Percentiles rank a stretch among this genome's conserved stretches.
phyloP scores from a whole-genome alignment of 1,140 invertebrate species.

The Aphis craccivora region DNA sequence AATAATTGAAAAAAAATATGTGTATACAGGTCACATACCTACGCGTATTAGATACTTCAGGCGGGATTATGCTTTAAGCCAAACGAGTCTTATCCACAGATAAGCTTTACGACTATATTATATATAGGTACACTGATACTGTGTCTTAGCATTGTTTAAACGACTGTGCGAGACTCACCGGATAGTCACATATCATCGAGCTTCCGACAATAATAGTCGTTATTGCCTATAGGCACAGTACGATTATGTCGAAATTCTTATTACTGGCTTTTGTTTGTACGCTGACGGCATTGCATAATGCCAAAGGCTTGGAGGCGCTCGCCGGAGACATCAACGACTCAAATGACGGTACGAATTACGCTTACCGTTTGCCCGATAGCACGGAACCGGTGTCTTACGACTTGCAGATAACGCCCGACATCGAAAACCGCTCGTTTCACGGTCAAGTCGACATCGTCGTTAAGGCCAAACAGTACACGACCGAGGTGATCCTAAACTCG shows the following conservation, averaged over 20 bases:
- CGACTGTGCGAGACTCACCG: not conserved
- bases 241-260: not conserved
- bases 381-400: constrained; percentile 49
- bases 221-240: not conserved
- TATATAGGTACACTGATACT: not conserved
- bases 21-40: not conserved
- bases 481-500: constrained; percentile 35
- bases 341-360: not conserved
- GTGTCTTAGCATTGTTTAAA: not conserved
- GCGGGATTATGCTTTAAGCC: not conserved
- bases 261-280: not conserved
- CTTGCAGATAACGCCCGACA: not conserved
- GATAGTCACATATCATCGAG: not conserved
- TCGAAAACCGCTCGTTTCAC: not conserved
- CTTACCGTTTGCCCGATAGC: constrained; percentile 41
- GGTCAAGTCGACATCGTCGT: constrained; percentile 38
- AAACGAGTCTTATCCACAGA: not conserved
- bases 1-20: not conserved
- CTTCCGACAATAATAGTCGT: not conserved
- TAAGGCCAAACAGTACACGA: not conserved
- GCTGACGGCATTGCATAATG: not conserved
- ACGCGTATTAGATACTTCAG: not conserved
- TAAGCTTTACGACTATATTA: not conserved
- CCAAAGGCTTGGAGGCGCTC: not conserved
- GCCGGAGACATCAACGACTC: not conserved